Percentiles rank a stretch among this genome's conserved stretches.
Evolutionary conservation across 2,888 invertebrate species (phyloP).

Genomic region (Plemyria rubiginata): DNA sequence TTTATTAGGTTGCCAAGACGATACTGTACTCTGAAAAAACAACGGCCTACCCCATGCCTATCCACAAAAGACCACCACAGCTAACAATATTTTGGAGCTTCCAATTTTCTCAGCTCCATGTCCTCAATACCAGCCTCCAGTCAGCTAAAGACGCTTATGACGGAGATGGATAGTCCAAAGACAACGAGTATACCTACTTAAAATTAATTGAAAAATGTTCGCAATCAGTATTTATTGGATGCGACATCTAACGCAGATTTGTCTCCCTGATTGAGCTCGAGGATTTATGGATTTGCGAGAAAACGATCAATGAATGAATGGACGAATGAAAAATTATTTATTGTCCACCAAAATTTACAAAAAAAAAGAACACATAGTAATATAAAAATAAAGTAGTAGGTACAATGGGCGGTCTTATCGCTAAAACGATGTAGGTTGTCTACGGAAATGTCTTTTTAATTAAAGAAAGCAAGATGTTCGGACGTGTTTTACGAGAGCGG

Average conservation of each 20-base stretch:
- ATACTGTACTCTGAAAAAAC: no score
- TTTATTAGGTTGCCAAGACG: no score
- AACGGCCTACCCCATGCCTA: no score
- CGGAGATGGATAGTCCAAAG: conserved; percentile 68
- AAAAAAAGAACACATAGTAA: no score
- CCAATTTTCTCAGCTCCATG: conserved; percentile 26
- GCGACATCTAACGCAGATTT: conserved; percentile 40
- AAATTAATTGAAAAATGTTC: conserved; percentile 53
- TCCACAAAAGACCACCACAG: no score
- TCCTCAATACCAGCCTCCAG: conserved; percentile 46
- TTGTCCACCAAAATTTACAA: no score
- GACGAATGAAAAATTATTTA: no score
- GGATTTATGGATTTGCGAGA: conserved; percentile 32
- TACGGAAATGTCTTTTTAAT: conserved; percentile 25
- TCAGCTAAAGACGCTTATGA: conserved; percentile 72
- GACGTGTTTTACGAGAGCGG: not conserved
- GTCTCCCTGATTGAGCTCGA: conserved; percentile 44
- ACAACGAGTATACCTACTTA: conserved; percentile 33
- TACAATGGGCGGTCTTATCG: no score
- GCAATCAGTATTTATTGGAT: conserved; percentile 36
- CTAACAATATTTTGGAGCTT: no score
- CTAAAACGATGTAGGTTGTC: no score
- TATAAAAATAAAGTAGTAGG: no score
- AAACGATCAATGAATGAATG: conserved; percentile 6
- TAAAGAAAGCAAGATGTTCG: conserved; percentile 9